Base-by-base conservation (phyloP, 2,797 vertebrate species). In the Falco rusticolus region DNA sequence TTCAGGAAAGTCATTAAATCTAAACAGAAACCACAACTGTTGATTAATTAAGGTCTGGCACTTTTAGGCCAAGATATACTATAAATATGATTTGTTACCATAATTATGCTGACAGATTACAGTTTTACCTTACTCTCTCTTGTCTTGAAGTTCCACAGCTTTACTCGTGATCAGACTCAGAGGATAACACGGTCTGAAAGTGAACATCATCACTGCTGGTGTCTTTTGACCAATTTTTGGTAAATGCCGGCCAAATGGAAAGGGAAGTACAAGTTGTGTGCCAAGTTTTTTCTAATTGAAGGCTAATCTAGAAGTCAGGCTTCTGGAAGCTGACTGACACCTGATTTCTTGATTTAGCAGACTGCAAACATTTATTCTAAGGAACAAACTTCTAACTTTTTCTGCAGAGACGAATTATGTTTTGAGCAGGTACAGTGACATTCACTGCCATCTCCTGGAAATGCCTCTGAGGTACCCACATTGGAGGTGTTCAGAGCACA, bases 361-460 rank as follows among this genome's bases (percentile, higher is more conserved):
- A 75, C 31, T 24, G 25, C 26, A 69, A 84, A 64, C 15, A 13
- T 54, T 57, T 59, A 53, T 54, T 65, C 33, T 59, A 84, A 75
- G 63, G 34, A 64, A 13, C 9, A 47, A 76, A 56, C 19, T 39
- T 43, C 31, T 15, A 54, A 6, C 13, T 39, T 45, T 76, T 74
- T 34, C 60, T 70, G 41, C n/a, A 76, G 59, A 70, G 33, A 48
- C 34, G 45, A 89, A 41, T 70, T 57, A 39, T 2, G 5, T 59
- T 89, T 82, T 51, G 24, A 76, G 21, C 54, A 77, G n/a, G 34
- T 59, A 72, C 16, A n/a, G 43, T 33, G 71, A 50, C 33, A 59
- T 81, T 56, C 28, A 50, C 79, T 91, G 89, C 56, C 59, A 82
- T 48, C 54, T 89, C 65, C 66, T 91, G 74, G 94, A 90, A 76